Evolutionary conservation across 2,888 invertebrate genomes (phyloP).

Genomic region (Callosobruchus maculatus): DNA sequence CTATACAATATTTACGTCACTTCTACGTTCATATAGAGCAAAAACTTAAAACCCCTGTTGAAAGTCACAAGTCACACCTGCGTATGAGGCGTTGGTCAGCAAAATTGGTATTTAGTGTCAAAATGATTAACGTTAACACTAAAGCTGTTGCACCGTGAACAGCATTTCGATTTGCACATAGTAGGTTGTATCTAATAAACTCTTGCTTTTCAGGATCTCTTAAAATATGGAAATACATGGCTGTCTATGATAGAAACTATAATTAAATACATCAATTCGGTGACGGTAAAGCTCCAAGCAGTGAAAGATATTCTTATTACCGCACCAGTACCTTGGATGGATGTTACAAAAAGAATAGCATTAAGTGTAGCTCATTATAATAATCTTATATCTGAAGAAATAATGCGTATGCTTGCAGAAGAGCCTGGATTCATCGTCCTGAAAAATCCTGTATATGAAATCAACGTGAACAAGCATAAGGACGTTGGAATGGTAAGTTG

Average conservation of each 20-base stretch:
- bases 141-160: too few species aligned
- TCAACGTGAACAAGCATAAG: conserved; percentile 31
- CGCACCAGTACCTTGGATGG: conserved; percentile 38
- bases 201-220: conserved; percentile 25
- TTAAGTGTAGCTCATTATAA: conserved; percentile 27
- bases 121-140: too few species aligned
- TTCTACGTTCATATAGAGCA: too few species aligned
- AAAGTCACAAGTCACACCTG: too few species aligned
- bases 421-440: conserved; percentile 48
- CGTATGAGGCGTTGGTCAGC: too few species aligned
- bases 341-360: conserved; percentile 33
- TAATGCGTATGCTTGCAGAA: conserved; percentile 42
- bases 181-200: neutral
- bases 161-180: conserved; percentile 6
- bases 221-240: conserved; percentile 35
- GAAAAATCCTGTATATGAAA: conserved; percentile 48
- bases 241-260: conserved; percentile 28
- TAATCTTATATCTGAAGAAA: conserved; percentile 42
- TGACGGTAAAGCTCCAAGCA: conserved; percentile 31
- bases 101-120: too few species aligned
- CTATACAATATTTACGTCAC: too few species aligned
- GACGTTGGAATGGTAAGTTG: conserved; percentile 35
- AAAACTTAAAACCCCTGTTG: too few species aligned
- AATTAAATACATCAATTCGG: conserved; percentile 32
- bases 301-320: conserved; percentile 30